Evolutionary conservation across 2,797 vertebrate genomes (phyloP).

Genomic region (Helostoma temminkii): DNA sequence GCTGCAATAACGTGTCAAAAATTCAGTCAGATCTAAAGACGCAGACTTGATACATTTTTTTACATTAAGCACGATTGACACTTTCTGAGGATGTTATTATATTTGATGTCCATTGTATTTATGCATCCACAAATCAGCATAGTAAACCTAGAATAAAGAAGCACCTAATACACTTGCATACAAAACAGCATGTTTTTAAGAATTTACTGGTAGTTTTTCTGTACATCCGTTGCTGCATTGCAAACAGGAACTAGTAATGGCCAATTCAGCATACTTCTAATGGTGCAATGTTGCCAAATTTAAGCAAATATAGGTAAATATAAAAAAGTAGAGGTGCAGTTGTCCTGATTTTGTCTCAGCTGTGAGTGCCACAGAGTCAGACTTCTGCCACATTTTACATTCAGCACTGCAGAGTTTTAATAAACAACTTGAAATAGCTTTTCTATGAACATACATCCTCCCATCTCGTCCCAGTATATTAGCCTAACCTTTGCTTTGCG

Average conservation of each 20-base stretch:
- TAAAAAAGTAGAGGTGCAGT: background rate
- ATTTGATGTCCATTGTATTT: background rate
- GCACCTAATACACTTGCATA: background rate
- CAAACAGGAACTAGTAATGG: background rate
- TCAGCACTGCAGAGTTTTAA: background rate
- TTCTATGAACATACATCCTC: conserved; percentile 31
- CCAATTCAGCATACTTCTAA: background rate
- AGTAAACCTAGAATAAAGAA: background rate
- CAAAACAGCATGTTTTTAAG: background rate
- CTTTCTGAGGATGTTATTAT: no score
- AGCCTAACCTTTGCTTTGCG: conserved; percentile 45
- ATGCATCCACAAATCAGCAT: background rate
- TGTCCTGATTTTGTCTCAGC: background rate
- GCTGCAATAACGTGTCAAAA: background rate
- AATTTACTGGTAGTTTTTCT: background rate
- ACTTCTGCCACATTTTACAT: conserved; percentile 4
- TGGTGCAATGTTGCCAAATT: background rate
- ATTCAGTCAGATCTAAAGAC: background rate
- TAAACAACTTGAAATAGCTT: conserved; percentile 43
- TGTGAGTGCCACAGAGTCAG: background rate
- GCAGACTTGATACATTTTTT: background rate
- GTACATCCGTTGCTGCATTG: background rate
- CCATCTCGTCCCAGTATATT: conserved; percentile 48
- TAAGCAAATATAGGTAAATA: background rate
- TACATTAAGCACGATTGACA: background rate